These are phyloP conservation scores for Agrochola macilenta DNA, from an alignment of 2,888 invertebrate species.

Conservation along the genomic window DNA sequence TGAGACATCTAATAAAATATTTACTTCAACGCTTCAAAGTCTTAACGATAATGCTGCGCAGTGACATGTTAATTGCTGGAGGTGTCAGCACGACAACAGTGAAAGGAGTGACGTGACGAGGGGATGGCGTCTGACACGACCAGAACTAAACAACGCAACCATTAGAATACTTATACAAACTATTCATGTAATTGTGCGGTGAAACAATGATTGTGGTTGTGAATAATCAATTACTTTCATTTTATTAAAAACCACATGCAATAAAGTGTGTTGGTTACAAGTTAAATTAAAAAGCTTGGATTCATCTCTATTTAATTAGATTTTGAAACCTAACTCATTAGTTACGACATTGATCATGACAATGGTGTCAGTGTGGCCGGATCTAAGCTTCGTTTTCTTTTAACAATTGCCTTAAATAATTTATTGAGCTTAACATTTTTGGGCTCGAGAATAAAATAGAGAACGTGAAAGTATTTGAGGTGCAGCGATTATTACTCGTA, in stretches of 20 bases:
- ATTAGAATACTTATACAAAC: constrained; percentile 45
- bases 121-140: constrained; percentile 64
- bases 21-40: constrained; percentile 61
- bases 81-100: constrained; percentile 78
- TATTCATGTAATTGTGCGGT: constrained; percentile 27
- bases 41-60: constrained; percentile 73
- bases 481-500: constrained; percentile 54
- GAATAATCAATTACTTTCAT: constrained; percentile 38
- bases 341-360: constrained; percentile 33
- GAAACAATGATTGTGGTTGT: constrained; percentile 40
- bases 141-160: constrained; percentile 25
- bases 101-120: constrained; percentile 73
- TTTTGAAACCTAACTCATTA: constrained; percentile 30
- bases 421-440: constrained; percentile 51
- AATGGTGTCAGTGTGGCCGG: constrained; percentile 33
- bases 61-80: constrained; percentile 85
- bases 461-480: constrained; percentile 62
- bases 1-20: constrained; percentile 59
- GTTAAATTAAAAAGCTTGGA: constrained; percentile 26
- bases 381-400: constrained; percentile 47
- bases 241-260: constrained; percentile 25
- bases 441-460: constrained; percentile 39
- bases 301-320: constrained; percentile 27
- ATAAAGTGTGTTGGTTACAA: constrained; percentile 18
- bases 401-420: constrained; percentile 40